Conservation (phyloP, 2,888 invertebrate species). For the Anodontia alba region DNA sequence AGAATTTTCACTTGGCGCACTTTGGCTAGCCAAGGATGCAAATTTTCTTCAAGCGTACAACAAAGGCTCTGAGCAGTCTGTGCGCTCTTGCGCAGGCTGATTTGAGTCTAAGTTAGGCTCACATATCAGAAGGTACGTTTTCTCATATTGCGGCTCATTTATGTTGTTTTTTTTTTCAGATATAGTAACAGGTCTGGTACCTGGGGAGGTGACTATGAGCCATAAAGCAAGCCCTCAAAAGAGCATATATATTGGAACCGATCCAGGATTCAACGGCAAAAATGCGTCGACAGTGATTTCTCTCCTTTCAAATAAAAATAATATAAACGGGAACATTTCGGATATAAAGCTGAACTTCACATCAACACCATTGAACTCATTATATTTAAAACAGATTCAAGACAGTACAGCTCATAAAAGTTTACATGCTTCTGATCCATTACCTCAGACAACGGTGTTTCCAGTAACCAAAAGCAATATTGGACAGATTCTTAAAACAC, state of each 20-base stretch:
- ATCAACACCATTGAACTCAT: background rate
- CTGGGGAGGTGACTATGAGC: too few relatives aligned
- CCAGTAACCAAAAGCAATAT: background rate
- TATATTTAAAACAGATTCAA: background rate
- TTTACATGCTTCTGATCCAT: background rate
- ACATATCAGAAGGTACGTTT: too few relatives aligned
- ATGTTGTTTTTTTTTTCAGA: background rate
- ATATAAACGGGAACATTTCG: background rate
- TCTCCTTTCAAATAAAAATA: background rate
- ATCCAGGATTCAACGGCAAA: background rate
- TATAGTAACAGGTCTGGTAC: background rate
- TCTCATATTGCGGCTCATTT: too few relatives aligned
- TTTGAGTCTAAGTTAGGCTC: too few relatives aligned
- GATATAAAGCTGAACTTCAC: background rate
- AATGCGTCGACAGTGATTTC: background rate
- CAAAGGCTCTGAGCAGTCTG: too few relatives aligned
- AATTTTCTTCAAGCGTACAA: too few relatives aligned
- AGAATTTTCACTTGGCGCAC: too few relatives aligned
- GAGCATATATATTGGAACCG: background rate
- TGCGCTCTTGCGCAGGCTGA: too few relatives aligned
- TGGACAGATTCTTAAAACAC: background rate
- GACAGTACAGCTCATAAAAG: background rate
- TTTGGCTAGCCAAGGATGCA: too few relatives aligned
- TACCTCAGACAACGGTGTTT: slow-evolving; percentile 5
- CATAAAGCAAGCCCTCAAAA: too few relatives aligned